Conservation (phyloP, 1,140 invertebrate species). For the Andricus grossulariae region DNA sequence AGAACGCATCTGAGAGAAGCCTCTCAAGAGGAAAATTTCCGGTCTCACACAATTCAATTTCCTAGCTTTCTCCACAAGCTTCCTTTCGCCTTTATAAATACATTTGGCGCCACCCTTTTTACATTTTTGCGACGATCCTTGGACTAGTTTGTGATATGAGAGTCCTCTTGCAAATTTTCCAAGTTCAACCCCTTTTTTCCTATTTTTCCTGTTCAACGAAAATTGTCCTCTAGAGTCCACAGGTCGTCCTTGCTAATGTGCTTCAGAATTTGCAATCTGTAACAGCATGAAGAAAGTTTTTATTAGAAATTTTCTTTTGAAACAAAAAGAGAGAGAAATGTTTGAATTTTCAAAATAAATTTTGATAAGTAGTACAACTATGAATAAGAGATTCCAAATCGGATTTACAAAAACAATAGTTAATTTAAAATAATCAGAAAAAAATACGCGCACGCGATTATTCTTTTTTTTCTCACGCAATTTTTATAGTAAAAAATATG, state of each 20-base stretch:
- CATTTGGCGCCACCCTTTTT: no score
- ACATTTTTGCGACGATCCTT: no score
- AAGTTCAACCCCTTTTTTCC: background rate
- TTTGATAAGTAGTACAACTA: no score
- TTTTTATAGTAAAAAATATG: background rate
- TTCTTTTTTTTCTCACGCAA: background rate
- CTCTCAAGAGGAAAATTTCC: background rate
- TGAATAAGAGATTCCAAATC: no score
- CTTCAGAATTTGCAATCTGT: background rate
- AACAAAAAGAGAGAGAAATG: no score
- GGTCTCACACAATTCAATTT: background rate
- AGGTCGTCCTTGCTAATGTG: background rate
- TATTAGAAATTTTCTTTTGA: background rate
- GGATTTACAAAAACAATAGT: no score
- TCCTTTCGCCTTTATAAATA: background rate
- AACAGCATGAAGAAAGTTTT: background rate
- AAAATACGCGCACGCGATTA: background rate
- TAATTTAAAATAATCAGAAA: no score
- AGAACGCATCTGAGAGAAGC: background rate
- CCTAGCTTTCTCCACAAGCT: background rate
- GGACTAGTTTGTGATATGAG: no score
- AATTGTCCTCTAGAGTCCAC: slow-evolving; percentile 2
- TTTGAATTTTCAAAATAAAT: no score
- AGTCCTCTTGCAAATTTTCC: background rate
- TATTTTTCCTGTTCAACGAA: background rate